These are phyloP conservation scores for Cremastobaeus sp. DNA, from an alignment of 2,888 invertebrate species.

Conservation along the genomic window DNA sequence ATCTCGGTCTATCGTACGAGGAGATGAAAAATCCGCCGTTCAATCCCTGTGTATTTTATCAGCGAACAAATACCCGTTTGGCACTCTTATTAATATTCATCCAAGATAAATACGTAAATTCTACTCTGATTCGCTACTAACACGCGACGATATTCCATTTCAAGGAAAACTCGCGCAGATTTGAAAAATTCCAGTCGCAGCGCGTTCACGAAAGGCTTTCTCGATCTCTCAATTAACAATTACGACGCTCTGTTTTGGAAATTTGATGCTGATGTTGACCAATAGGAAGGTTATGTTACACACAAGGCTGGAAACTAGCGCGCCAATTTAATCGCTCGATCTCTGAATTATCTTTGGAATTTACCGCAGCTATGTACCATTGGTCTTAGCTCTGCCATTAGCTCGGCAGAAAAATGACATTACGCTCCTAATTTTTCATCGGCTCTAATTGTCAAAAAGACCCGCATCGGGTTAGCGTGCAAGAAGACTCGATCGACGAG, in stretches of 20 bases:
- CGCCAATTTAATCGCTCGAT: not conserved
- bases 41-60: constrained; percentile 35
- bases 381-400: constrained; percentile 54
- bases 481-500: constrained; percentile 36
- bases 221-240: not conserved
- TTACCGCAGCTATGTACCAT: constrained; percentile 28
- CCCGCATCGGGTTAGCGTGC: not conserved
- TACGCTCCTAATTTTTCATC: constrained; percentile 20
- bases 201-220: constrained; percentile 12
- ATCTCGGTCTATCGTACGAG: constrained; percentile 20
- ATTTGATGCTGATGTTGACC: too few relatives aligned
- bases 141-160: constrained; percentile 19
- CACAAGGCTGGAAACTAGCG: constrained; percentile 4
- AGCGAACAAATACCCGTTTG: constrained; percentile 40
- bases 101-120: constrained; percentile 44
- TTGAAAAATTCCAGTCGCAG: too few relatives aligned
- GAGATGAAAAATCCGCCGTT: constrained; percentile 20
- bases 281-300: too few relatives aligned
- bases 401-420: constrained; percentile 41
- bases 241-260: constrained; percentile 20
- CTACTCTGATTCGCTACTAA: constrained; percentile 7
- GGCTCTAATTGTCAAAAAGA: constrained; percentile 23
- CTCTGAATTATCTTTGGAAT: constrained; percentile 11
- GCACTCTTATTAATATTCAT: constrained; percentile 52
- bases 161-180: constrained; percentile 13